These are phyloP conservation scores for Eidolon dupreanum DNA, from an alignment of 2,797 vertebrate genomes.

Conservation along the genomic window DNA sequence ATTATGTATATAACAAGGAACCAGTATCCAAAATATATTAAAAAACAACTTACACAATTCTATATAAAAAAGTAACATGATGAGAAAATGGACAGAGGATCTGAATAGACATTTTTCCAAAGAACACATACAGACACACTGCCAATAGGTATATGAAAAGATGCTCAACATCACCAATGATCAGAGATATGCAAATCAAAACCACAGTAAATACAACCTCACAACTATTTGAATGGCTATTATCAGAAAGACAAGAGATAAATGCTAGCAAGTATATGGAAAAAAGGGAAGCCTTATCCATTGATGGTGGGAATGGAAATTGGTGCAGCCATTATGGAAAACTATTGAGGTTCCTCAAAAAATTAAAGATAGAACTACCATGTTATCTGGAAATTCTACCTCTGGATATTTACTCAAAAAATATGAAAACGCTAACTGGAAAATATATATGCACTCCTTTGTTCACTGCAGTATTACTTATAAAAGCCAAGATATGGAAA, in stretches of 20 bases:
- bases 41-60: background rate
- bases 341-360: background rate
- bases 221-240: background rate
- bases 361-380: background rate
- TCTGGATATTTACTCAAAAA: background rate
- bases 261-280: background rate
- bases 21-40: background rate
- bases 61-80: background rate
- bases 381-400: background rate
- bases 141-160: background rate
- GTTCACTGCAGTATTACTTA: background rate
- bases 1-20: background rate
- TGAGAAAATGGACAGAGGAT: background rate
- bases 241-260: background rate
- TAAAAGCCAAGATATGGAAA: background rate
- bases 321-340: background rate
- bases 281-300: background rate
- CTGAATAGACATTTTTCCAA: background rate
- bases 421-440: background rate
- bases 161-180: background rate
- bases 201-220: background rate
- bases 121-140: background rate
- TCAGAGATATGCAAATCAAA: background rate
- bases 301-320: background rate
- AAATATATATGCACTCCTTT: background rate